Evolutionary conservation across 2,888 invertebrate species (phyloP).

Genomic region (Julus scanicus): DNA sequence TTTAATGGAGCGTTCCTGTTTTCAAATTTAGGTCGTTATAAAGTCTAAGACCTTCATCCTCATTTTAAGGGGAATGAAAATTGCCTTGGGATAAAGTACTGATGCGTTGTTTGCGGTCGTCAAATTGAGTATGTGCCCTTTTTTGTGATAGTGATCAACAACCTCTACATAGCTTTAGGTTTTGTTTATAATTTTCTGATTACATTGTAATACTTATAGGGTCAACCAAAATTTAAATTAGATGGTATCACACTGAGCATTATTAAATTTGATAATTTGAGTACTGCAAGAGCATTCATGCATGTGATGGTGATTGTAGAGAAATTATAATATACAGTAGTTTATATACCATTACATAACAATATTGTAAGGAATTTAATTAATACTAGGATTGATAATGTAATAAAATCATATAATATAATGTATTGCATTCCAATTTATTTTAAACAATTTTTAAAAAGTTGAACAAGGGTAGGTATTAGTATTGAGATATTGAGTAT

Average conservation of each 20-base stretch:
- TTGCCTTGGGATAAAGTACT: not conserved
- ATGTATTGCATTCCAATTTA: not conserved
- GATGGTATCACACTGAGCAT: not conserved
- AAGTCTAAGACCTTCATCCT: constrained; percentile 39
- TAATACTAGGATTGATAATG: too few species aligned
- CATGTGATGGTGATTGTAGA: not conserved
- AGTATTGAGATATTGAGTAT: too few species aligned
- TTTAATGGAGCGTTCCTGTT: not conserved
- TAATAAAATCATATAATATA: not conserved
- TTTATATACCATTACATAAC: too few species aligned
- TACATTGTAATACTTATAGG: not conserved
- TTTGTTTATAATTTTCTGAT: not conserved
- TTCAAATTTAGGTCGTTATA: constrained; percentile 23
- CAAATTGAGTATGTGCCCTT: constrained; percentile 41
- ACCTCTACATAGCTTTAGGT: not conserved
- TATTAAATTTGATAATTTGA: not conserved
- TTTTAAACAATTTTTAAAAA: not conserved
- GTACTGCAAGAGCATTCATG: too few species aligned
- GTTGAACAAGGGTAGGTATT: too few species aligned
- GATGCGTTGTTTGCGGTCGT: not conserved
- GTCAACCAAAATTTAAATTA: not conserved
- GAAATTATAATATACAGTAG: too few species aligned
- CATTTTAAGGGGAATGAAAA: constrained; percentile 24
- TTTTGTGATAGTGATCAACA: constrained; percentile 12
- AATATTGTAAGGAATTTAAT: too few species aligned